phyloP scores from a whole-genome alignment of 2,113 vertebrate genomes.

The Ammospiza caudacuta region DNA sequence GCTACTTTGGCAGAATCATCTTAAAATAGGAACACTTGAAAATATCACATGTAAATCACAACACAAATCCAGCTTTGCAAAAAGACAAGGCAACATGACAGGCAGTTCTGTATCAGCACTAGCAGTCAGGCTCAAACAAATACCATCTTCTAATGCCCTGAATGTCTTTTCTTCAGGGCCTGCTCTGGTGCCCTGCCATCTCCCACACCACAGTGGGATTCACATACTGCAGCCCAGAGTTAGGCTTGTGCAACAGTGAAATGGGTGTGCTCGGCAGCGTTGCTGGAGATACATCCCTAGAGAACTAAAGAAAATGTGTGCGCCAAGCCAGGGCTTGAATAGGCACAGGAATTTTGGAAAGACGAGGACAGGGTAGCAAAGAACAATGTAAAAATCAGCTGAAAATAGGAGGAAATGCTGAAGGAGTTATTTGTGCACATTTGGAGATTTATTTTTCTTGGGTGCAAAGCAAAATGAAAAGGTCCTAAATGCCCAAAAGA shows the following conservation, averaged over 20 bases:
- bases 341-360: not conserved
- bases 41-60: not conserved
- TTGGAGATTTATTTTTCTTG: not conserved
- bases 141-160: not conserved
- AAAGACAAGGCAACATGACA: not conserved
- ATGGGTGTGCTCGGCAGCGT: fast-evolving
- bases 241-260: not conserved
- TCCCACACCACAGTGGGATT: not conserved
- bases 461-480: not conserved
- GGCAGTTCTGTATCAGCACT: not conserved
- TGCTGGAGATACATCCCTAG: not conserved
- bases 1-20: not conserved
- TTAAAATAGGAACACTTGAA: not conserved
- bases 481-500: not conserved
- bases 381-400: not conserved
- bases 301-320: not conserved
- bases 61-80: not conserved
- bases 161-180: not conserved
- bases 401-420: not conserved
- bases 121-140: not conserved
- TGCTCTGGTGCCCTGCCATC: not conserved
- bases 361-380: not conserved
- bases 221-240: not conserved
- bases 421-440: not conserved
- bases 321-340: not conserved